Base-by-base conservation (phyloP, 2,888 invertebrate genomes). In the Dicranocentrus wangi region DNA sequence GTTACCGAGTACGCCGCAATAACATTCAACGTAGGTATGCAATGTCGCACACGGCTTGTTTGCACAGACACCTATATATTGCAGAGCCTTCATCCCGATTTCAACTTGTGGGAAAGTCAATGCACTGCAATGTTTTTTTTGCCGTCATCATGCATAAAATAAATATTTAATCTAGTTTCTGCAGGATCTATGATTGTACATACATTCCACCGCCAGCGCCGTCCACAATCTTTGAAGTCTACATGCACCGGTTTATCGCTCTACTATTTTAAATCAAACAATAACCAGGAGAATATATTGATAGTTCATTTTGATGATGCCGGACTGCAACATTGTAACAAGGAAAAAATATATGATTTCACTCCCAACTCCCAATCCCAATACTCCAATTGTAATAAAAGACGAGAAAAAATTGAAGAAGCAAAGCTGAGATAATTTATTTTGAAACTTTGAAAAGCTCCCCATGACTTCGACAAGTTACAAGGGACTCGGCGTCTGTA, bases 381-480 rank as follows among this genome's bases (percentile, higher is more conserved):
- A 47, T 47, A 47, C n/a, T 3, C 13, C 15, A 61, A 61, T 61
- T 61, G 61, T 19, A 28, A 47, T 39, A 32, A 39, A 61, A 65
- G 19, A 51, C 28, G 27, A 55, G 55, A 63, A 53, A 47, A 65
- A 80, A 80, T 43, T 69, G 80, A 69, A 75, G 73, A 61, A 80
- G 80, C 73, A 61, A 61, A 73, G 27, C n/a, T 73, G 60, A 60
- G 73, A 73, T 80, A 80, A 80, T 80, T 80, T 80, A 80, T 80
- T 75, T 80, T 69, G 80, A 73, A 75, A 69, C 73, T 73, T 73
- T 80, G 69, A 80, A 69, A 53, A 73, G 80, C 80, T 73, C 80
- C 73, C 73, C 80, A 61, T 80, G 80, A 51, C 61, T 32, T 43
- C 69, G 80, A 80, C 80, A 80, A 73, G 69, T 63, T 73, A 80